Percentiles rank a stretch among this genome's conserved stretches.
Conservation (phyloP, 1,140 invertebrate species). For the Helicoverpa armigera region DNA sequence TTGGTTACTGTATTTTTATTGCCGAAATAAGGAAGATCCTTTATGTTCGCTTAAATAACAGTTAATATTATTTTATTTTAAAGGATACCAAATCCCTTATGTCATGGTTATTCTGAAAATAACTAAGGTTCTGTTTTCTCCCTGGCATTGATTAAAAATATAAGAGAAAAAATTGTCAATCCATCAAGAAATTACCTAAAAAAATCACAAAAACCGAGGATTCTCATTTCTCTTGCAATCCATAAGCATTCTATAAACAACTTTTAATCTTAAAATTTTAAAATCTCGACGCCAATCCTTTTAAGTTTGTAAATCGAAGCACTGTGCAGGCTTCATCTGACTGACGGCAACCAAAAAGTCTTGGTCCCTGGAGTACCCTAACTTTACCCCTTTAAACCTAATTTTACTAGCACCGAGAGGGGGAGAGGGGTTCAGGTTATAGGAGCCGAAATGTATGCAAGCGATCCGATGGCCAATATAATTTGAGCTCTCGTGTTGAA, state of each 20-base stretch:
- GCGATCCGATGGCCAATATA: constrained; percentile 60
- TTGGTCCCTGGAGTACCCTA: constrained; percentile 52
- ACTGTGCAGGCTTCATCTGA: constrained; percentile 71
- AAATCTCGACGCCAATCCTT: constrained; percentile 72
- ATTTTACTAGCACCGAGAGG: constrained; percentile 35
- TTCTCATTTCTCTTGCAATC: not conserved
- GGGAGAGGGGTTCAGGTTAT: constrained; percentile 54
- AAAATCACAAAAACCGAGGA: not conserved
- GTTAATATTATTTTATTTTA: not conserved
- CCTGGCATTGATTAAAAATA: not conserved
- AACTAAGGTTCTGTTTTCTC: not conserved
- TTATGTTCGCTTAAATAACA: not conserved
- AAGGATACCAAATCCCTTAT: not conserved
- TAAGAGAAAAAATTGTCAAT: not conserved
- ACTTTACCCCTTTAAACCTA: constrained; percentile 42
- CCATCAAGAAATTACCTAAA: not conserved
- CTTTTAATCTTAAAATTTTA: constrained; percentile 59
- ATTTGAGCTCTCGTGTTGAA: constrained; percentile 56
- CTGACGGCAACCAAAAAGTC: constrained; percentile 62
- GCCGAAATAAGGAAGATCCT: not conserved
- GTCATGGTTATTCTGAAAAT: not conserved
- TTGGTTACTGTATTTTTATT: constrained; percentile 9
- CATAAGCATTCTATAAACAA: constrained; percentile 40
- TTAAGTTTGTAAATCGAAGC: constrained; percentile 70
- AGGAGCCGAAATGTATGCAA: constrained; percentile 67